phyloP scores from a whole-genome alignment of 2,797 vertebrate genomes.

The Gambelia wislizenii region DNA sequence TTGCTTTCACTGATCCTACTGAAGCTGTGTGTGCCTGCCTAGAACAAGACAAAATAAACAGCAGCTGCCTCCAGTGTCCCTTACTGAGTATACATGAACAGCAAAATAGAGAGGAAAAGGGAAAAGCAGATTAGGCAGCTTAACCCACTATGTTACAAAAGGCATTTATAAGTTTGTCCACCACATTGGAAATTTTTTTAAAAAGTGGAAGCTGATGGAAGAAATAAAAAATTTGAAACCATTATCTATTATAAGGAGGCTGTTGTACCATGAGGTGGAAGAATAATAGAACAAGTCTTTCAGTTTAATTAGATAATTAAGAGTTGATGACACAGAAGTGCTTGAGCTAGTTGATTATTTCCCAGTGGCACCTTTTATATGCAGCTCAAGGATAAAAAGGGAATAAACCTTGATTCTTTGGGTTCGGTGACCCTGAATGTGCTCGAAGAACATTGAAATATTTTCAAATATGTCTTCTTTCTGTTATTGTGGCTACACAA shows the following conservation, averaged over 20 bases:
- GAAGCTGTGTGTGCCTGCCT: too few species aligned
- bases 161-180: too few species aligned
- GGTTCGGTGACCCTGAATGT: not conserved
- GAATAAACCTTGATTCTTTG: not conserved
- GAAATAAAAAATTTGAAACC: not conserved
- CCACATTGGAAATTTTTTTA: too few species aligned
- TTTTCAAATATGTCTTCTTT: not conserved
- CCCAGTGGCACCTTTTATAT: not conserved
- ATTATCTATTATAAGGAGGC: not conserved
- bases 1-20: too few species aligned
- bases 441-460: not conserved
- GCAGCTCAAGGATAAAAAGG: not conserved
- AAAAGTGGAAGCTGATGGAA: too few species aligned
- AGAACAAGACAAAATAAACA: too few species aligned
- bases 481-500: not conserved
- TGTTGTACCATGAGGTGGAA: not conserved
- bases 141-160: too few species aligned
- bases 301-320: not conserved
- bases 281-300: not conserved
- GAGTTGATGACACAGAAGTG: not conserved
- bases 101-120: too few species aligned
- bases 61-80: too few species aligned
- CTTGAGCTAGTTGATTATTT: not conserved
- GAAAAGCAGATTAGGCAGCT: too few species aligned
- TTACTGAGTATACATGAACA: too few species aligned